Conservation (phyloP, 2,113 vertebrate genomes). For the Scomber colias region DNA sequence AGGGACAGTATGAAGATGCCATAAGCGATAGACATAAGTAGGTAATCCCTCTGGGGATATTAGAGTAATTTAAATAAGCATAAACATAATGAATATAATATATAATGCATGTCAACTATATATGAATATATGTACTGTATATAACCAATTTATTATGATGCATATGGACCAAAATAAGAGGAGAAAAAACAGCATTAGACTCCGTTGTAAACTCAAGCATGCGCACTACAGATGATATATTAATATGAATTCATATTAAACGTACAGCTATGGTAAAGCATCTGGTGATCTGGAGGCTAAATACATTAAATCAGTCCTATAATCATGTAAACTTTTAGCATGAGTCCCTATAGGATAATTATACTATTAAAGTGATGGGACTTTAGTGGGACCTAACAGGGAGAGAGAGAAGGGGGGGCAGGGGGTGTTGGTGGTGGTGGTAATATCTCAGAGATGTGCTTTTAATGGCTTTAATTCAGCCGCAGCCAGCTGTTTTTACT, state of each 20-base stretch:
- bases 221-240: too few relatives aligned
- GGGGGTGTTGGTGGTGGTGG: slow-evolving; percentile 67
- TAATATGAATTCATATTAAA: too few relatives aligned
- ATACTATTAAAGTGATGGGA: slow-evolving; percentile 12
- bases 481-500: slow-evolving; percentile 94
- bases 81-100: neutral
- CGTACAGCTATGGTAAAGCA: too few relatives aligned
- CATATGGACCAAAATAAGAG: too few relatives aligned
- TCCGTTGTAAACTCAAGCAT: too few relatives aligned
- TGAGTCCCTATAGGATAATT: slow-evolving; percentile 13
- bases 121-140: slow-evolving; percentile 22
- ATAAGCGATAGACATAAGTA: slow-evolving; percentile 11
- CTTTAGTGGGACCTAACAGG: neutral
- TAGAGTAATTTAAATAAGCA: neutral
- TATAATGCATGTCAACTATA: neutral
- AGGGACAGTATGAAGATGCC: neutral
- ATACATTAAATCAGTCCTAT: neutral
- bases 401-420: neutral
- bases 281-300: neutral
- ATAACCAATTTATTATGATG: neutral
- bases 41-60: slow-evolving; percentile 17
- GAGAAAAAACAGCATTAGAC: too few relatives aligned
- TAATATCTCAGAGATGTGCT: slow-evolving; percentile 97
- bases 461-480: slow-evolving; percentile 97
- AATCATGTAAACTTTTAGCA: slow-evolving; percentile 30